Evolutionary conservation across 2,797 vertebrate species (phyloP).

Genomic region (Ctenochaetus hawaiiensis): DNA sequence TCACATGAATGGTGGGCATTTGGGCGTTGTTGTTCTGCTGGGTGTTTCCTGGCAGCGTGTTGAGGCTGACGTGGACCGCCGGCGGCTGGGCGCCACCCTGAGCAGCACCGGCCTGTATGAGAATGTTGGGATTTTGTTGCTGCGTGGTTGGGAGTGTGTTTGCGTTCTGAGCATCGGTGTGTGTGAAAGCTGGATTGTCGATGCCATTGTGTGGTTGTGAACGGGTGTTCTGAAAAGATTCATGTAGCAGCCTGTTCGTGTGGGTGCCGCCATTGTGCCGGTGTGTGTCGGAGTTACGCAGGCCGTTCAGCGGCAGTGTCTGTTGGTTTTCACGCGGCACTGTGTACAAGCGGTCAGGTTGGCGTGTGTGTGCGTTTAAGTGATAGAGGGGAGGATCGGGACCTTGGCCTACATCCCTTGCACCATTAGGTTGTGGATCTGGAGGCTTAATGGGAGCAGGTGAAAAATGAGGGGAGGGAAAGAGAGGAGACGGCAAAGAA

Average conservation of each 20-base stretch:
- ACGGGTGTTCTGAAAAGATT: constrained; percentile 62
- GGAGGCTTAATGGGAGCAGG: constrained; percentile 68
- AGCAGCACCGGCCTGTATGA: constrained; percentile 76
- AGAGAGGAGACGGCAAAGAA: constrained; percentile 55
- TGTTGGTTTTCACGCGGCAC: constrained; percentile 37
- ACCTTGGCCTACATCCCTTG: constrained; percentile 58
- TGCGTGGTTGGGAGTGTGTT: constrained; percentile 49
- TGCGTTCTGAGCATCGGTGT: constrained; percentile 48
- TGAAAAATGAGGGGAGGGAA: constrained; percentile 51
- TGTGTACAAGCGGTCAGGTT: constrained; percentile 44
- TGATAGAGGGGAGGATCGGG: constrained; percentile 66
- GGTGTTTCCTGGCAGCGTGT: constrained; percentile 59
- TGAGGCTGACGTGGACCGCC: constrained; percentile 81
- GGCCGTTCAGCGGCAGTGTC: constrained; percentile 43
- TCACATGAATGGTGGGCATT: constrained; percentile 83
- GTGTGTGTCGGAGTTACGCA: constrained; percentile 39
- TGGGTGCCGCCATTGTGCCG: constrained; percentile 57
- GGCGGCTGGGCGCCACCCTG: constrained; percentile 59
- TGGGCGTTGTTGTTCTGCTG: constrained; percentile 63
- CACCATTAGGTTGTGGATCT: constrained; percentile 59
- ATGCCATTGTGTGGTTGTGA: constrained; percentile 70
- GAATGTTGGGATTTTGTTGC: constrained; percentile 77
- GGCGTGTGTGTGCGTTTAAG: constrained; percentile 11
- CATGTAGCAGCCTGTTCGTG: constrained; percentile 57
- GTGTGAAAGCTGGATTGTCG: constrained; percentile 71